phyloP scores from a whole-genome alignment of 35 echinoderm and acorn worm species.

The Strongylocentrotus purpuratus region DNA sequence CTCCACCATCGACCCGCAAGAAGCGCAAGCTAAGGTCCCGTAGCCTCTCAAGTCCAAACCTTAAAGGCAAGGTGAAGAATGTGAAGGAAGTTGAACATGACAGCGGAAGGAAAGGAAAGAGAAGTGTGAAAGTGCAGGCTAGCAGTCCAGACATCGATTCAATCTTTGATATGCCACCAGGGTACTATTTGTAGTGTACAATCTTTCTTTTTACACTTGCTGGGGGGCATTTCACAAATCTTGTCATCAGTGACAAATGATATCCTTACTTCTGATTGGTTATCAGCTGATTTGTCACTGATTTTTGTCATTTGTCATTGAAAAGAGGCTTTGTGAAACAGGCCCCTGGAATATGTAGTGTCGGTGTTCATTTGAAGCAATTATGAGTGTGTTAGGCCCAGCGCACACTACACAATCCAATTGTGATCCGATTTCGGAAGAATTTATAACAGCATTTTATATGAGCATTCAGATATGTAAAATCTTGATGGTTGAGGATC shows the following conservation, averaged over 20 bases:
- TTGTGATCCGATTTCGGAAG: too few species aligned
- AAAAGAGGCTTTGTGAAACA: too few species aligned
- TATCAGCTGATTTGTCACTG: too few species aligned
- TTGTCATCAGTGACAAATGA: too few species aligned
- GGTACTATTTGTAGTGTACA: slow-evolving; percentile 28
- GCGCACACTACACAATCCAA: too few species aligned
- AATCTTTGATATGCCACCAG: slow-evolving; percentile 38
- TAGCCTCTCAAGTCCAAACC: background rate
- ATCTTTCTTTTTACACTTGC: background rate
- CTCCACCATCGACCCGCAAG: background rate
- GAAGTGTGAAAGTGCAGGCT: background rate
- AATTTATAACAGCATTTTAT: too few species aligned
- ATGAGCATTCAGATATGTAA: too few species aligned
- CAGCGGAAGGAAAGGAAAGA: slow-evolving; percentile 17
- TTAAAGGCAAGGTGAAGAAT: background rate
- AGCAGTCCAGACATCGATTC: slow-evolving; percentile 25
- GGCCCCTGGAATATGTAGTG: background rate
- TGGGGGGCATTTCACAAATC: too few species aligned
- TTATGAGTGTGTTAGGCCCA: background rate
- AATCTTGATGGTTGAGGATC: too few species aligned
- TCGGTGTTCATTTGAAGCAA: background rate
- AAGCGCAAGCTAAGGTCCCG: background rate
- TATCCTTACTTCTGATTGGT: too few species aligned
- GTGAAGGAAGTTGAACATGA: slow-evolving; percentile 11
- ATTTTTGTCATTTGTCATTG: too few species aligned